Percentiles rank a stretch among this genome's conserved stretches.
Evolutionary conservation across 2,113 vertebrate genomes (phyloP).

Genomic region (Saccopteryx leptura): DNA sequence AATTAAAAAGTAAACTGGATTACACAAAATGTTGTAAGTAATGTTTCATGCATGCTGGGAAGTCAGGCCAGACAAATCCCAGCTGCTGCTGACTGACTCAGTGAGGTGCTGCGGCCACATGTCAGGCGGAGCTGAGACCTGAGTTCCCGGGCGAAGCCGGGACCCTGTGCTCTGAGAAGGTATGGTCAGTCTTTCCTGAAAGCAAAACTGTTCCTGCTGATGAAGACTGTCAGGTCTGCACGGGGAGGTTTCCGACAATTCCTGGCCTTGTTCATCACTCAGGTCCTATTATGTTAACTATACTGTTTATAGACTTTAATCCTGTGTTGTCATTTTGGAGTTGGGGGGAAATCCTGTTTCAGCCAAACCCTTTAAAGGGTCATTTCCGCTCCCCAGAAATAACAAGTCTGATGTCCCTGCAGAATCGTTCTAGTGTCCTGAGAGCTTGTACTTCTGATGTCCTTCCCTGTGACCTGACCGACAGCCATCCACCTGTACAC

Average conservation of each 20-base stretch:
- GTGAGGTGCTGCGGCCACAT: not conserved
- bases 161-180: not conserved
- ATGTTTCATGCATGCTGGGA: conserved; percentile 35
- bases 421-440: not conserved
- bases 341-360: not conserved
- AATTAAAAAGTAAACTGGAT: conserved; percentile 3
- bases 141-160: not conserved
- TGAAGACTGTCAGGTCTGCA: not conserved
- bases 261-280: not conserved
- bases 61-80: not conserved
- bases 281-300: not conserved
- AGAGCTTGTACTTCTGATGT: not conserved
- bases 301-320: not conserved
- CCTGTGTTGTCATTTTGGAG: not conserved
- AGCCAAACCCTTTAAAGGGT: not conserved
- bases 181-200: not conserved
- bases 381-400: not conserved
- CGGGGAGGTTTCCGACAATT: not conserved
- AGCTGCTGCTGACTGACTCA: not conserved
- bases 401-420: not conserved
- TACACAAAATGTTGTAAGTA: conserved; percentile 28
- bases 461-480: not conserved
- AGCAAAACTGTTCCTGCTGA: not conserved
- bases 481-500: not conserved
- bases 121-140: not conserved